A percentile compares a stretch with the other conserved stretches of the same genome.
Evolutionary conservation across 2,113 vertebrate genomes (phyloP).

Genomic region (Onychorhynchus coronatus): DNA sequence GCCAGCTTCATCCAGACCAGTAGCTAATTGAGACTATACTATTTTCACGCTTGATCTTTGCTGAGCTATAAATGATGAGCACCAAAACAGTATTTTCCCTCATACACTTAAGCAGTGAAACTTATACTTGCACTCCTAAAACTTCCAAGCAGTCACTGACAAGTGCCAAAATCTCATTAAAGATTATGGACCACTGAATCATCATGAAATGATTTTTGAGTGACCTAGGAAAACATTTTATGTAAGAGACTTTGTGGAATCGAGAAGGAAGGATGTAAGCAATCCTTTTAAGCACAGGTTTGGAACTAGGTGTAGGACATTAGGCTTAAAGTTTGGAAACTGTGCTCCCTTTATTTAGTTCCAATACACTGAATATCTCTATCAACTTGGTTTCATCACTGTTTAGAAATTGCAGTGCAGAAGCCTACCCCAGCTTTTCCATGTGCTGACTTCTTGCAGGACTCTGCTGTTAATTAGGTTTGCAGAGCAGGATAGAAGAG

Average conservation of each 20-base stretch:
- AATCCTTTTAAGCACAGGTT: not conserved
- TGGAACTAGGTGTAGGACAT: not conserved
- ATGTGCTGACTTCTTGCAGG: not conserved
- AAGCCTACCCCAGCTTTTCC: not conserved
- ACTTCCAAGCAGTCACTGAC: not conserved
- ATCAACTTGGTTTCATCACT: not conserved
- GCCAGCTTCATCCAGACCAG: not conserved
- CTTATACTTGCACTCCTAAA: not conserved
- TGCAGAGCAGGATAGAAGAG: not conserved
- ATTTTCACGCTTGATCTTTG: constrained; percentile 56
- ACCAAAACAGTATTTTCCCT: not conserved
- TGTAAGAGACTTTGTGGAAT: not conserved
- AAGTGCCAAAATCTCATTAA: not conserved
- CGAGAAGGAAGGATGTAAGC: not conserved
- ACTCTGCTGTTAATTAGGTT: not conserved
- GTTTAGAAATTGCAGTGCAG: not conserved
- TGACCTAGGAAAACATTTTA: constrained; percentile 20
- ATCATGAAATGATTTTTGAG: not conserved
- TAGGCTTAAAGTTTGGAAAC: not conserved
- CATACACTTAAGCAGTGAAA: not conserved
- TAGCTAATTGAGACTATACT: not conserved
- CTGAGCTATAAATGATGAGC: constrained; percentile 5
- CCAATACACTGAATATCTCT: not conserved
- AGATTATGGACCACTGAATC: constrained; percentile 4
- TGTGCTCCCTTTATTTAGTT: not conserved